These are phyloP conservation scores for Epinotia nisella DNA, from an alignment of 2,888 invertebrate species.

Conservation along the genomic window DNA sequence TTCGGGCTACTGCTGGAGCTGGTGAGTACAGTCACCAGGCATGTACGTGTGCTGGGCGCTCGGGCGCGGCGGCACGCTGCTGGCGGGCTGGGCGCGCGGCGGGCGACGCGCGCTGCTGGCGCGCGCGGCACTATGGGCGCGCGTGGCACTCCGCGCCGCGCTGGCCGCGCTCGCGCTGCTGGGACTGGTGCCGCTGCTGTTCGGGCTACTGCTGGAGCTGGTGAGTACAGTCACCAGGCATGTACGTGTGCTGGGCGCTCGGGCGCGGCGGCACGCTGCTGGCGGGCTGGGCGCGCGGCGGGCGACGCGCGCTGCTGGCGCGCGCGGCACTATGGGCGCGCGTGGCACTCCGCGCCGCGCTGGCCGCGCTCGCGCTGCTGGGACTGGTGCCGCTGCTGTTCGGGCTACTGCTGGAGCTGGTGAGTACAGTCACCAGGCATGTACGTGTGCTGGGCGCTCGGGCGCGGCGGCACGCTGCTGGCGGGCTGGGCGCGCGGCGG, in stretches of 20 bases:
- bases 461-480: no score
- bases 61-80: background rate
- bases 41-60: no score
- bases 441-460: background rate
- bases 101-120: background rate
- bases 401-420: constrained; percentile 88
- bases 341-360: constrained; percentile 67
- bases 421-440: constrained; percentile 45
- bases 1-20: constrained; percentile 96
- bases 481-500: no score
- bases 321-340: constrained; percentile 83
- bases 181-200: constrained; percentile 6
- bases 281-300: constrained; percentile 63
- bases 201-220: constrained; percentile 13
- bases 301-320: constrained; percentile 52
- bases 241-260: no score
- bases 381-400: constrained; percentile 63
- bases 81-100: no score
- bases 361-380: constrained; percentile 87
- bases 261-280: no score
- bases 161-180: no score
- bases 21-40: constrained; percentile 61
- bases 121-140: no score
- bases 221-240: no score
- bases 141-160: no score